Percentiles rank a stretch among this genome's conserved stretches.
phyloP scores from a whole-genome alignment of 2,113 vertebrate genomes.

The Harpagus bidentatus region DNA sequence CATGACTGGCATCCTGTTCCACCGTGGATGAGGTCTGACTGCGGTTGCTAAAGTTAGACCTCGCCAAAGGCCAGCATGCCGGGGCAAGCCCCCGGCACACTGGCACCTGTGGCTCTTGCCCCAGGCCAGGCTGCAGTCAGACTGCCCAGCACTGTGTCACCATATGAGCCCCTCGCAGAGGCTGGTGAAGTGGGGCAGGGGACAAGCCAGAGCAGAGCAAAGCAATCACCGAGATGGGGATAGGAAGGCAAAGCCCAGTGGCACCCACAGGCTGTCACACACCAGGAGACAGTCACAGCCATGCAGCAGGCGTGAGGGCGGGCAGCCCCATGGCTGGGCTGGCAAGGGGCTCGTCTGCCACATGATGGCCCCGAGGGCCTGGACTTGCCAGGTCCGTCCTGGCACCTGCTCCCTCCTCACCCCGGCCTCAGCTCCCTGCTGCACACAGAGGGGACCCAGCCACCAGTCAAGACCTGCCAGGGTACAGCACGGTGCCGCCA shows the following conservation, averaged over 20 bases:
- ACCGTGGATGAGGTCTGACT: neutral
- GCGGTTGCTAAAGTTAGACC: neutral
- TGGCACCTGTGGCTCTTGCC: neutral
- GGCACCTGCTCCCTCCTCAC: too few relatives aligned
- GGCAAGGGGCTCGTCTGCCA: neutral
- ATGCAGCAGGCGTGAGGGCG: fast-evolving
- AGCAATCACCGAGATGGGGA: fast-evolving
- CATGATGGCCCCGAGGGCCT: fast-evolving
- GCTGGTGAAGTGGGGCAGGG: neutral
- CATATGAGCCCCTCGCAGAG: neutral
- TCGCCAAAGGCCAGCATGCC: neutral
- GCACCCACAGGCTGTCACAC: fast-evolving
- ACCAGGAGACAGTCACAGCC: neutral
- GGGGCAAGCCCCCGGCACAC: neutral
- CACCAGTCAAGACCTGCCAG: fast-evolving
- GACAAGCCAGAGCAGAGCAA: neutral
- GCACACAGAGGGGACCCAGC: fast-evolving
- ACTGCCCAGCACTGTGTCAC: neutral
- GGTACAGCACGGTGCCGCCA: fast-evolving
- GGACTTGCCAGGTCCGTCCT: neutral
- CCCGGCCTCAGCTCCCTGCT: neutral
- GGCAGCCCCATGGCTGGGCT: neutral
- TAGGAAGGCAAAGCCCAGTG: neutral
- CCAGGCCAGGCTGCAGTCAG: neutral
- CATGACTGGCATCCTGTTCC: neutral